Evolutionary conservation across 1,140 invertebrate genomes (phyloP).

Genomic region (Camponotus pennsylvanicus): DNA sequence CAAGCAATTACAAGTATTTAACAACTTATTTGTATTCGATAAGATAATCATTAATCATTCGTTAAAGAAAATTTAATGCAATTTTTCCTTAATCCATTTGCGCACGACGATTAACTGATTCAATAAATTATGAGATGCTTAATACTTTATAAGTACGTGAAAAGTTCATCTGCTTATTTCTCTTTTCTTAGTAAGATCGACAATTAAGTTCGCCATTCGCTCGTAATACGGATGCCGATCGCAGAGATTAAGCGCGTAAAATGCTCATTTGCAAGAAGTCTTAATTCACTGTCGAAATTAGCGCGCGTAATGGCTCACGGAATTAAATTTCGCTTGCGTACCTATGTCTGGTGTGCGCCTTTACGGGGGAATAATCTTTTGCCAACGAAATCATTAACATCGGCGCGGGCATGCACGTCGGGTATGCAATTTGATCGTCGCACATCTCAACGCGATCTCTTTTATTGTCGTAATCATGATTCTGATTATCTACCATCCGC

Average conservation of each 20-base stretch:
- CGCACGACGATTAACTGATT: not conserved
- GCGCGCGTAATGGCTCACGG: slow-evolving; percentile 35
- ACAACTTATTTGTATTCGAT: not conserved
- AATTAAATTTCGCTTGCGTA: slow-evolving; percentile 48
- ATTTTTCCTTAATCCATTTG: slow-evolving; percentile 22
- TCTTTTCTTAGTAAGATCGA: slow-evolving; percentile 1
- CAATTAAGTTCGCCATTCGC: slow-evolving; percentile 25
- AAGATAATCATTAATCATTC: not conserved
- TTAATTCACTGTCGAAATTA: slow-evolving; percentile 62
- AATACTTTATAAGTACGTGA: not conserved
- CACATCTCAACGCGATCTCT: slow-evolving; percentile 21
- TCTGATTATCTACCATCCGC: slow-evolving; percentile 51
- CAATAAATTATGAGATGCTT: slow-evolving; percentile 37
- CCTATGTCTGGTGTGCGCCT: too few relatives aligned
- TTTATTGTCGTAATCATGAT: slow-evolving; percentile 50
- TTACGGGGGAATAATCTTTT: slow-evolving; percentile 31
- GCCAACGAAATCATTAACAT: slow-evolving; percentile 38
- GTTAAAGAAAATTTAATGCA: slow-evolving; percentile 14
- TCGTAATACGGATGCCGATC: slow-evolving; percentile 27
- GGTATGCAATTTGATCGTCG: slow-evolving; percentile 37
- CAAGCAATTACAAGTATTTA: not conserved
- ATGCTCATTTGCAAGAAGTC: slow-evolving; percentile 54
- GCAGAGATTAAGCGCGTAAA: slow-evolving; percentile 37
- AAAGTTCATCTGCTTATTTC: slow-evolving; percentile 15
- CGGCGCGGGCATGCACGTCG: not conserved